Conservation (phyloP, 1,140 invertebrate species). For the Meloidogyne chitwoodi region DNA sequence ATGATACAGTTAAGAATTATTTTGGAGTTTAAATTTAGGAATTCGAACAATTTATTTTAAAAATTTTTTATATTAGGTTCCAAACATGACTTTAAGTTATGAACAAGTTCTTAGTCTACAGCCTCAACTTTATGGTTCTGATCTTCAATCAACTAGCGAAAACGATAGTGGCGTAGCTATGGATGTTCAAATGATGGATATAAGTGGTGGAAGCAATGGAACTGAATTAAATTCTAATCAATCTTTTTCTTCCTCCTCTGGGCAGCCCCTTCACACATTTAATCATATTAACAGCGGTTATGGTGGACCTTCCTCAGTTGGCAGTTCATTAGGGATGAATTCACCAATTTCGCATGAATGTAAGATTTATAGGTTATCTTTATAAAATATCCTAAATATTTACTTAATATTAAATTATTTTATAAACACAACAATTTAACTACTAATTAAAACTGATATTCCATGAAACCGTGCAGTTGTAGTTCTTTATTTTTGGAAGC, state of each 20-base stretch:
- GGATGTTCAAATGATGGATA: conserved; percentile 16
- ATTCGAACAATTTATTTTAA: background rate
- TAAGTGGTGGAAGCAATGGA: background rate
- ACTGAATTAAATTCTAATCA: background rate
- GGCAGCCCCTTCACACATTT: background rate
- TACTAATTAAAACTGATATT: too few species aligned
- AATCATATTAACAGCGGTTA: background rate
- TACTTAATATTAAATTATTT: too few species aligned
- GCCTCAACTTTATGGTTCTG: background rate
- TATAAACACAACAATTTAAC: too few species aligned
- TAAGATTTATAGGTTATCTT: background rate
- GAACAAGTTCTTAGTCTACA: background rate
- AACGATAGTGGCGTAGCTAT: background rate
- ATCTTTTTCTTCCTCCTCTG: background rate
- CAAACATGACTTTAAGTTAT: conserved; percentile 23
- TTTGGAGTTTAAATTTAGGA: background rate
- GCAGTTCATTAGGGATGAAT: background rate
- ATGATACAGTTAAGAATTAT: background rate
- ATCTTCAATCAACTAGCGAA: background rate
- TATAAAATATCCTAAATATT: too few species aligned
- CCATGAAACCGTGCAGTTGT: too few species aligned
- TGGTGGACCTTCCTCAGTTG: background rate
- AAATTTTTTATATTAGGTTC: conserved; percentile 12
- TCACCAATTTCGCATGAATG: background rate
- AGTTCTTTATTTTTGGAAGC: too few species aligned